Base-by-base conservation (phyloP, 2,113 vertebrate genomes). In the Drymodes brunneopygia region DNA sequence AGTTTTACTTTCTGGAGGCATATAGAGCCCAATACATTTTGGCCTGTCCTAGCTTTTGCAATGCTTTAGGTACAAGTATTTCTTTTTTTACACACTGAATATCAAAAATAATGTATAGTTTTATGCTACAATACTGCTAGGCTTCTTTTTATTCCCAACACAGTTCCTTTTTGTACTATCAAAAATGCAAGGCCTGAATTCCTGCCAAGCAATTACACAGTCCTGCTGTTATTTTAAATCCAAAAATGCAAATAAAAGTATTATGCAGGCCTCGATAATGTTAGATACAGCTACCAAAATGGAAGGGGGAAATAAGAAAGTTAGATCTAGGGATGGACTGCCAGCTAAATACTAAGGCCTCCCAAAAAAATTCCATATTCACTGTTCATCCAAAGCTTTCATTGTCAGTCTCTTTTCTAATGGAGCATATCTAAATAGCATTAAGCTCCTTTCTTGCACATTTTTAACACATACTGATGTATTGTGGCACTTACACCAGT, bases 391-490 rank as follows among this genome's bases (percentile, higher is more conserved):
- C 50, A 92, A 94, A 96, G 57, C 28, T n/a, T 90, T 56, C 2
- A 4, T 13, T 71, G 40, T 44, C 58, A 86, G 53, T 70, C 50
- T 81, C 21, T 74, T 86, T 91, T 86, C 65, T 86, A 90, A 81
- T 1, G 7, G n/a, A 90, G 22, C 45, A 74, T 27, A 66, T 72
- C 35, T 75, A 65, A 94, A 94, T 22, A 67, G 48, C 54, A 44
- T 51, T 85, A 78, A 93, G 29, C 17, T 87, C 66, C 47, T 93
- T 93, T 73, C 50, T 85, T 80, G 87, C 74, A 62, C 33, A 74
- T 88, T 97, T 90, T 96, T 47, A 86, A 87, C 79, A 94, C 70
- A 60, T 45, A 17, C 11, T 92, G 47, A 93, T 6, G 3, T 75
- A 90, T 61, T 94, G 82, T 36, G 29, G 92, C 64, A 54, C 16